These are phyloP conservation scores for Gallirallus australis DNA, from an alignment of 2,797 vertebrate genomes.

Conservation along the genomic window DNA sequence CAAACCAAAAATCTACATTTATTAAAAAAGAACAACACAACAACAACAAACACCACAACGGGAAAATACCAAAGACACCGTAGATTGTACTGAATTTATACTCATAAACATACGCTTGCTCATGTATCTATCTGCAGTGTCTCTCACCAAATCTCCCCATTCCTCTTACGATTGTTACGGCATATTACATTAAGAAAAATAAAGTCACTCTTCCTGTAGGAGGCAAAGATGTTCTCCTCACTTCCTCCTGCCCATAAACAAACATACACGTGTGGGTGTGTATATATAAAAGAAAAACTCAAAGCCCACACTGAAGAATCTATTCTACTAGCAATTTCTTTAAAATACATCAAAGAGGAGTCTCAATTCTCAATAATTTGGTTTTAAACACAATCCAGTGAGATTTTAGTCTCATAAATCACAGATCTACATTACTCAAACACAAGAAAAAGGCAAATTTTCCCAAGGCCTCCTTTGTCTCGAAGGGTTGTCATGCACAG, in stretches of 20 bases:
- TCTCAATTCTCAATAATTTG: not conserved
- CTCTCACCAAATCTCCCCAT: not conserved
- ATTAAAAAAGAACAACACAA: not conserved
- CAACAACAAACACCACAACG: no score
- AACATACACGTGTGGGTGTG: fast-evolving
- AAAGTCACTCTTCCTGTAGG: not conserved
- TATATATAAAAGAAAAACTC: not conserved
- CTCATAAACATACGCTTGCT: not conserved
- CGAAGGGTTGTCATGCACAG: not conserved
- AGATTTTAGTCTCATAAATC: not conserved
- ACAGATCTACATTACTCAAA: not conserved
- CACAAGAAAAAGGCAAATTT: not conserved
- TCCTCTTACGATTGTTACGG: not conserved
- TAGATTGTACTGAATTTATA: not conserved
- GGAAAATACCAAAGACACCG: not conserved
- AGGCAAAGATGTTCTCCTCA: not conserved
- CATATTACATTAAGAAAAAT: not conserved
- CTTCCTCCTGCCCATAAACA: not conserved
- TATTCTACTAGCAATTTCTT: not conserved
- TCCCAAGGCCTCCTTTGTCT: not conserved
- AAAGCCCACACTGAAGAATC: not conserved
- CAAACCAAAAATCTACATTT: not conserved
- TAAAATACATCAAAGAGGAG: not conserved
- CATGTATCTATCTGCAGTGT: not conserved
- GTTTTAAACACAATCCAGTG: not conserved